A percentile compares a stretch with the other conserved stretches of the same genome.
Evolutionary conservation across 2,888 invertebrate genomes (phyloP).

Genomic region (Volucella inflata): DNA sequence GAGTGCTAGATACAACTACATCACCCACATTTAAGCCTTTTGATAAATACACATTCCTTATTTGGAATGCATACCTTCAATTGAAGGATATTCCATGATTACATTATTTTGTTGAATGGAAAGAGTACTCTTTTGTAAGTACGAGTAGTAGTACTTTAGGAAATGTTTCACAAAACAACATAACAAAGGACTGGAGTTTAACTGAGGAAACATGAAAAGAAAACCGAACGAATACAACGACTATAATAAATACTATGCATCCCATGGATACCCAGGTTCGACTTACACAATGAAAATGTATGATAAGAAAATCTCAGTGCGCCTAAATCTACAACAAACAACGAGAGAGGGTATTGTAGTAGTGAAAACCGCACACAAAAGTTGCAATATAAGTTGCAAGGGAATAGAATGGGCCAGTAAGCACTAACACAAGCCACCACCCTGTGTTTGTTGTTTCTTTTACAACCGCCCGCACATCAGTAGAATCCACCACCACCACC

Average conservation of each 20-base stretch:
- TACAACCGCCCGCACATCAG: too few species aligned
- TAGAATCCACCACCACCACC: conserved; percentile 23
- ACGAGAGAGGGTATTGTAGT: conserved; percentile 32
- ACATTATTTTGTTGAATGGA: conserved; percentile 31
- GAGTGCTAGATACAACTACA: too few species aligned
- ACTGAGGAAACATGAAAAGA: conserved; percentile 6
- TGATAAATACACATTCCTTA: conserved; percentile 3
- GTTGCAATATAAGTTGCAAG: neutral
- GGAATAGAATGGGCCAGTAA: neutral
- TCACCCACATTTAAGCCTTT: neutral
- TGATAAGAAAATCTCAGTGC: conserved; percentile 31
- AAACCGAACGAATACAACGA: neutral
- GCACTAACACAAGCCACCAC: conserved; percentile 14
- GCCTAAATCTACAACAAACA: conserved; percentile 52
- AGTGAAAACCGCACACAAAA: conserved; percentile 38
- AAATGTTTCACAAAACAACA: conserved; percentile 28
- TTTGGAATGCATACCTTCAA: conserved; percentile 29
- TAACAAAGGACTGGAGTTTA: conserved; percentile 19
- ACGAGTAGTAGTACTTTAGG: conserved; percentile 4
- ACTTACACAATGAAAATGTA: conserved; percentile 26
- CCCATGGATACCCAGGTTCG: neutral
- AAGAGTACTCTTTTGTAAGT: conserved; percentile 25
- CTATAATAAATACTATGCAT: too few species aligned
- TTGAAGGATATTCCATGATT: conserved; percentile 42
- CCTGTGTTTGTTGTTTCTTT: neutral